These are phyloP conservation scores for Anguilla megastoma DNA, from an alignment of 2,797 vertebrate species.

Conservation along the genomic window DNA sequence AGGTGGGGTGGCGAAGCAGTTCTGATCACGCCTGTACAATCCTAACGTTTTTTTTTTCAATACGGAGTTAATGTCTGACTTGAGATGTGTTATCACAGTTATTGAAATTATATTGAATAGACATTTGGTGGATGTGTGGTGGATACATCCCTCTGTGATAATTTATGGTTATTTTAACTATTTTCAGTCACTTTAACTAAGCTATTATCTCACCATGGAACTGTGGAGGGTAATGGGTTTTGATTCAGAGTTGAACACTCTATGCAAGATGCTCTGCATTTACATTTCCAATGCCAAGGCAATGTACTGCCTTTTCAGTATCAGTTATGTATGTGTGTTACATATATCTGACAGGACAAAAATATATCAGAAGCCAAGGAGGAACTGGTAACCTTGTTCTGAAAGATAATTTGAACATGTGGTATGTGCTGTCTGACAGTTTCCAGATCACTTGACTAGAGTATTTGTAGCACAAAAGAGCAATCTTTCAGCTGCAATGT, in stretches of 20 bases:
- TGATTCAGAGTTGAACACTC: not conserved
- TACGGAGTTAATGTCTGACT: too few species aligned
- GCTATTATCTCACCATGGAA: not conserved
- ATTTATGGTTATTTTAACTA: not conserved
- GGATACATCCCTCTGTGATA: too few species aligned
- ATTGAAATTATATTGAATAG: too few species aligned
- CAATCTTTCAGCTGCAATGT: not conserved
- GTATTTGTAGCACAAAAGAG: not conserved
- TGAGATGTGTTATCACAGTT: too few species aligned
- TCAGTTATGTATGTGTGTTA: not conserved
- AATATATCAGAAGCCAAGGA: not conserved
- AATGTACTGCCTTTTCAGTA: not conserved
- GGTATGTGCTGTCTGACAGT: not conserved
- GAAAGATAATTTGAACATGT: not conserved
- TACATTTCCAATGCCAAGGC: not conserved
- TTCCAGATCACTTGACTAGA: not conserved
- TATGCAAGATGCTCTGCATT: not conserved
- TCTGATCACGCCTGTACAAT: too few species aligned
- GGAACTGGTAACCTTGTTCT: not conserved
- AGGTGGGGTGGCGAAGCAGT: too few species aligned
- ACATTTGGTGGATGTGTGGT: too few species aligned
- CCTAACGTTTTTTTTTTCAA: too few species aligned
- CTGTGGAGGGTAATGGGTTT: not conserved
- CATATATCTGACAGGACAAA: not conserved
- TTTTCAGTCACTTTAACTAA: not conserved